Evolutionary conservation across 2,888 invertebrate species (phyloP).

Genomic region (Cheilosia urbana): DNA sequence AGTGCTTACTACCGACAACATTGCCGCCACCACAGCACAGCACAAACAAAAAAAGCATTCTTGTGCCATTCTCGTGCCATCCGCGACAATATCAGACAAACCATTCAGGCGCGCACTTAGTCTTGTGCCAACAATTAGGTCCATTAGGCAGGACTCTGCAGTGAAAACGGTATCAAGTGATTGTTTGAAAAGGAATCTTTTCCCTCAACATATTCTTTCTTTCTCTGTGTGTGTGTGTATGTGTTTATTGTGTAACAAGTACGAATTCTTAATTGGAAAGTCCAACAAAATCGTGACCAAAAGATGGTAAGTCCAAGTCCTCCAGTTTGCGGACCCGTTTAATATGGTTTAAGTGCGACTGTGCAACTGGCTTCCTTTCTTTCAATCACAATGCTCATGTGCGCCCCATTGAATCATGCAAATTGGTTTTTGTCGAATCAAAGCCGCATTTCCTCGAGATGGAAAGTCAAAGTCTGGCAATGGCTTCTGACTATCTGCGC

Average conservation of each 20-base stretch:
- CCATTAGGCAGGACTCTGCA: conserved; percentile 44
- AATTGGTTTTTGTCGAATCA: conserved; percentile 43
- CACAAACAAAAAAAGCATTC: conserved; percentile 39
- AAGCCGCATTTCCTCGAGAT: conserved; percentile 54
- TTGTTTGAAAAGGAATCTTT: conserved; percentile 6
- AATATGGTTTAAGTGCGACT: conserved; percentile 45
- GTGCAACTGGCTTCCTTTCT: conserved; percentile 62
- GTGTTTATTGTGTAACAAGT: conserved; percentile 54
- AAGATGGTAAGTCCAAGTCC: conserved; percentile 59
- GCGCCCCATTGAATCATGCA: conserved; percentile 55
- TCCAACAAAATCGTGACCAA: conserved; percentile 55
- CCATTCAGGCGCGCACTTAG: conserved; percentile 43
- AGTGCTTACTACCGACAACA: conserved; percentile 50
- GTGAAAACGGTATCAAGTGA: conserved; percentile 50
- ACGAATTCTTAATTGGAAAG: conserved; percentile 68
- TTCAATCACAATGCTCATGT: conserved; percentile 39
- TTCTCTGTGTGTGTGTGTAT: not conserved
- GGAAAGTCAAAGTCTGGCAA: conserved; percentile 28
- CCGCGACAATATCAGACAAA: conserved; percentile 47
- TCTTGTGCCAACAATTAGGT: conserved; percentile 59
- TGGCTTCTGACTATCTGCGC: conserved; percentile 20
- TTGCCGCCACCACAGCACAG: conserved; percentile 17
- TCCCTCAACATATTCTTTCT: not conserved
- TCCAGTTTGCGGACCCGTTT: not conserved
- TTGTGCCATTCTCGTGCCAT: conserved; percentile 74